Conservation (phyloP, 2,113 vertebrate species). For the Chloropsis cyanopogon region DNA sequence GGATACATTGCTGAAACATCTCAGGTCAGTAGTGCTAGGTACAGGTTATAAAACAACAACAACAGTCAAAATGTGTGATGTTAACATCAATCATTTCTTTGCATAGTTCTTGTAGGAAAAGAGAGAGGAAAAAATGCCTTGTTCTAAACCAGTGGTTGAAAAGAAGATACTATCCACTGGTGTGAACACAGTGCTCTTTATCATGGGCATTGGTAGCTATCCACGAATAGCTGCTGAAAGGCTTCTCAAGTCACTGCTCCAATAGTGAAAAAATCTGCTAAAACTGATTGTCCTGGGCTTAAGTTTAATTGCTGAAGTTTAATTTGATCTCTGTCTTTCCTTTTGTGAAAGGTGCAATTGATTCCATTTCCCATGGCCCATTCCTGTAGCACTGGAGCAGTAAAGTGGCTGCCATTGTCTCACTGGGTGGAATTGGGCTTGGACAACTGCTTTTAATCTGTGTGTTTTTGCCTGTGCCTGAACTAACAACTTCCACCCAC, state of each 20-base stretch:
- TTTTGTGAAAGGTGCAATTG: neutral
- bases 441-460: neutral
- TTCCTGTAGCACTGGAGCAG: neutral
- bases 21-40: fast-evolving
- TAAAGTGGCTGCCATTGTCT: neutral
- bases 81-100: neutral
- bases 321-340: neutral
- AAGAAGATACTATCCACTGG: too few relatives aligned
- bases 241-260: neutral
- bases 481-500: neutral
- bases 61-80: neutral
- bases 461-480: neutral
- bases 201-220: neutral
- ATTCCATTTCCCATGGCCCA: neutral
- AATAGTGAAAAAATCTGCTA: neutral
- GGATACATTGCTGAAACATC: too few relatives aligned
- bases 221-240: neutral
- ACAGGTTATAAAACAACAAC: neutral
- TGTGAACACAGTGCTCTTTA: neutral
- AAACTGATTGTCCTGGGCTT: neutral
- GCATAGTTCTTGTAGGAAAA: neutral
- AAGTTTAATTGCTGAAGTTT: neutral
- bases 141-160: neutral
- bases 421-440: neutral
- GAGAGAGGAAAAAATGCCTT: too few relatives aligned